Conservation (phyloP, 2,797 vertebrate species). For the Anniella stebbinsi region DNA sequence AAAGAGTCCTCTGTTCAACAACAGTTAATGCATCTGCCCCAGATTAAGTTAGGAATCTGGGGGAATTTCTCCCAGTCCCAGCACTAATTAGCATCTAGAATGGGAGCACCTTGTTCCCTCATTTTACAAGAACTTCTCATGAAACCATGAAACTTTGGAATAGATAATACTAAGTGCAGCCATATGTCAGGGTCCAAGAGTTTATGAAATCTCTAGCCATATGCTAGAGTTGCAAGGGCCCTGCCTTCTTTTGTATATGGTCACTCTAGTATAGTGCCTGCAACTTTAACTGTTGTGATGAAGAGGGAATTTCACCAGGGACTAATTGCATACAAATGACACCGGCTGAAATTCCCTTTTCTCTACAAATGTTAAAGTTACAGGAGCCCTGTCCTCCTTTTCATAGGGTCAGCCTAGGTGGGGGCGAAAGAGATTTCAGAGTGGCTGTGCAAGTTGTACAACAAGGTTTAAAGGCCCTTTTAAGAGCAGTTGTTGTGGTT, state of each 20-base stretch:
- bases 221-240: too few relatives aligned
- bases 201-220: background rate
- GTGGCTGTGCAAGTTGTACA: background rate
- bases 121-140: background rate
- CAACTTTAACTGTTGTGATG: too few relatives aligned
- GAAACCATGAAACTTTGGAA: background rate
- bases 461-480: background rate
- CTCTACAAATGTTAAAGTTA: too few relatives aligned
- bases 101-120: background rate
- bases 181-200: background rate
- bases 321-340: too few relatives aligned
- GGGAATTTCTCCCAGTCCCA: background rate
- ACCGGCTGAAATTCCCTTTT: too few relatives aligned
- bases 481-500: background rate
- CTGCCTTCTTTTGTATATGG: too few relatives aligned
- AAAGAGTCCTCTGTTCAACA: conserved; percentile 4
- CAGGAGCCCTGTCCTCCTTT: too few relatives aligned
- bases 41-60: background rate
- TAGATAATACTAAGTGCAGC: background rate
- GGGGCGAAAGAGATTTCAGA: background rate
- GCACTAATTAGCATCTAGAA: background rate
- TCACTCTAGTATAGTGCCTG: too few relatives aligned
- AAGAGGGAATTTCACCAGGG: too few relatives aligned
- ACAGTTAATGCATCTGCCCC: background rate
- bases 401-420: too few relatives aligned